phyloP scores from a whole-genome alignment of 2,113 vertebrate genomes.

The Ceuthmochares aereus region DNA sequence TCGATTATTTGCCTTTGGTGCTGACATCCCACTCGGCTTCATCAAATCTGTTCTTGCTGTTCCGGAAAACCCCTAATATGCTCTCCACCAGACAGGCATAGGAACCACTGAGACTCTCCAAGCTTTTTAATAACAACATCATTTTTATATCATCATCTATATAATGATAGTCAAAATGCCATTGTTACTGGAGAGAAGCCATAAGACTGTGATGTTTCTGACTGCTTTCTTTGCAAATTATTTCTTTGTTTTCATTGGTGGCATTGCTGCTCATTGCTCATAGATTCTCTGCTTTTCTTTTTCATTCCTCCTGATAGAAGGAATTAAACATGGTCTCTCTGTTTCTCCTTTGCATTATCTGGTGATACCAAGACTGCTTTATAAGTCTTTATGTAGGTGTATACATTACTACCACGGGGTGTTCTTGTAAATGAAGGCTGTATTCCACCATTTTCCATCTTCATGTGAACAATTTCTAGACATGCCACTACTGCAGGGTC shows the following conservation, averaged over 20 bases:
- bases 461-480: not conserved
- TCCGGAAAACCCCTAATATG: not conserved
- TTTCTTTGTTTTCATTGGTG: not conserved
- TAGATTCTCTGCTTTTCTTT: not conserved
- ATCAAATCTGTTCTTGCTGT: not conserved
- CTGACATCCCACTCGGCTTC: not conserved
- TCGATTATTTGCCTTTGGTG: not conserved
- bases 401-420: not conserved
- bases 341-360: not conserved
- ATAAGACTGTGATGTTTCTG: not conserved
- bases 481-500: no score
- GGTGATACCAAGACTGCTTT: not conserved
- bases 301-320: not conserved
- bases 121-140: not conserved
- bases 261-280: not conserved
- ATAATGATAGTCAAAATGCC: not conserved
- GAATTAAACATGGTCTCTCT: not conserved
- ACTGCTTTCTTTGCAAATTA: not conserved
- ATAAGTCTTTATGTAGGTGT: not conserved
- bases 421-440: not conserved
- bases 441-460: not conserved
- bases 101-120: not conserved
- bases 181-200: not conserved
- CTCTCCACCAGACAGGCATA: not conserved
- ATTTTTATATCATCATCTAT: not conserved